Base-by-base conservation (phyloP, 1,140 invertebrate species). In the Scylla paramamosain region DNA sequence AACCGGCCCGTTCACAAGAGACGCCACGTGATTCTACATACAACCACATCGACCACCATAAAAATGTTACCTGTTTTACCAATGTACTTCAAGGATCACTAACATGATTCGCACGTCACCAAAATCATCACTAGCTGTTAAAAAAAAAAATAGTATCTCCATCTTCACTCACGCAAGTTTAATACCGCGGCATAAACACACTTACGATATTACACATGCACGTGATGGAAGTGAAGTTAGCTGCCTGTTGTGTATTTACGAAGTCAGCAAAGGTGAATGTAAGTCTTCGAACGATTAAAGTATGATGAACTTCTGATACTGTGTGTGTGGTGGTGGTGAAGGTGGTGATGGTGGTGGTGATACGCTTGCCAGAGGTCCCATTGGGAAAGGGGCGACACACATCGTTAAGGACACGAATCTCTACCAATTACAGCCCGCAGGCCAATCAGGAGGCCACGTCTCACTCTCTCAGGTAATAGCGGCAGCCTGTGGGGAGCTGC, bases 351-450 rank as follows among this genome's bases (percentile, higher is more conserved):
- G 39, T 39, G 39, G 67, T 3, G 67, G 16, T 77, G 16, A 0
- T 77, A 25, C n/a, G 6, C n/a, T 20, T 77, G 25, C 16, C 10
- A 20, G 67, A n/a, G 20, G 16, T 1, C 20, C 20, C 8, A 3
- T n/a, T n/a, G 67, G 67, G 67, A n/a, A 0, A n/a, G 67, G 67
- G 25, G 25, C 20, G 6, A 8, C 67, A 77, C 12, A 77, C n/a
- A n/a, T n/a, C 67, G 67, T 77, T 77, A n/a, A n/a, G 67, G 67
- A 77, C 67, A 77, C 67, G 67, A 77, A 77, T n/a, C 25, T 77
- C 67, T n/a, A n/a, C 67, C 67, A 25, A n/a, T 77, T 77, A 77
- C 67, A 20, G 67, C 10, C n/a, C n/a, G 16, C 8, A 20, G 67
- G n/a, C 67, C 67, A 77, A 77, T n/a, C 67, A 77, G 67, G n/a